Conservation (phyloP, 2,797 vertebrate species). For the Sebastes taczanowskii region DNA sequence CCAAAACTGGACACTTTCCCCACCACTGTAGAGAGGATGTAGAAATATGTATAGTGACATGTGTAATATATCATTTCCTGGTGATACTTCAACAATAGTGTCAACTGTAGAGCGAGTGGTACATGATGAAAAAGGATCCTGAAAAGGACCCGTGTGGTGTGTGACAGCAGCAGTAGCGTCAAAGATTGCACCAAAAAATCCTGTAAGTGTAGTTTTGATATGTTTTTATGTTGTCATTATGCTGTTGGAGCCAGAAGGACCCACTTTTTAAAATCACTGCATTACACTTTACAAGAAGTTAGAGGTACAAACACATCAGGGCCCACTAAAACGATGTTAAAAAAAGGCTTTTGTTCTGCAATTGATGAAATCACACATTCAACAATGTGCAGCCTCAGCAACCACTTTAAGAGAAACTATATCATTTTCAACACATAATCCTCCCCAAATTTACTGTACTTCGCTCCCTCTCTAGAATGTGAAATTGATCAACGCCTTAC, state of each 20-base stretch:
- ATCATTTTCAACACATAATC: constrained; percentile 43
- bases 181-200: constrained; percentile 74
- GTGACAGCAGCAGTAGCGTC: constrained; percentile 66
- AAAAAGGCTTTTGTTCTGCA: constrained; percentile 21
- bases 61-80: constrained; percentile 77
- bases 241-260: constrained; percentile 24
- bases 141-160: constrained; percentile 43
- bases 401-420: constrained; percentile 15
- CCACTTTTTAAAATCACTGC: background rate
- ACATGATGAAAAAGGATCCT: constrained; percentile 23
- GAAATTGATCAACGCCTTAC: constrained; percentile 58
- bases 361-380: constrained; percentile 35
- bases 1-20: constrained; percentile 76
- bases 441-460: constrained; percentile 7
- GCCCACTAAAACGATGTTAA: background rate
- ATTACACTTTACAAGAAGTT: constrained; percentile 13
- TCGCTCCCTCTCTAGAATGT: constrained; percentile 31
- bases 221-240: constrained; percentile 46
- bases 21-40: constrained; percentile 71
- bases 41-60: constrained; percentile 76
- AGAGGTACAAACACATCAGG: constrained; percentile 5
- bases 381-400: constrained; percentile 40
- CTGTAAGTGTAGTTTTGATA: constrained; percentile 54
- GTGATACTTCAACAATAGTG: constrained; percentile 62
- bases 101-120: constrained; percentile 67